phyloP scores from a whole-genome alignment of 2,797 vertebrate species.

The Sebastes diploproa region DNA sequence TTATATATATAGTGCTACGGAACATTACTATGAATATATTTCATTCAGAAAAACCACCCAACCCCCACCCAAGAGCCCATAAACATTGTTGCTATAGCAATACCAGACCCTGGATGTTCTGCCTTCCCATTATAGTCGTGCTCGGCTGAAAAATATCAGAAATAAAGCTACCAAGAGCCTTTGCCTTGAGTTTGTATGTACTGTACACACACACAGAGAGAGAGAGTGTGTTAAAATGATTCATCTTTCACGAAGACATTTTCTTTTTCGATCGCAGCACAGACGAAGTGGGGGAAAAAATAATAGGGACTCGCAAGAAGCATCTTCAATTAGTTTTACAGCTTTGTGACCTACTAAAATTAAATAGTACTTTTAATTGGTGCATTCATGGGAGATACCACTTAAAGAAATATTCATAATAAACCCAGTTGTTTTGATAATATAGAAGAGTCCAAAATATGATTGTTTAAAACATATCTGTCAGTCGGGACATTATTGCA shows the following conservation, averaged over 20 bases:
- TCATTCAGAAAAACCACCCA: constrained; percentile 11
- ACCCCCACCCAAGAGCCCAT: constrained; percentile 28
- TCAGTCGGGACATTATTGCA: background rate
- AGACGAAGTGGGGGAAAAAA: background rate
- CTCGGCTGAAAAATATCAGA: constrained; percentile 17
- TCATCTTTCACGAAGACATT: constrained; percentile 3
- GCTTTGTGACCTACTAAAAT: background rate
- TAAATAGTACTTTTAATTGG: background rate
- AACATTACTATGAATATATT: background rate
- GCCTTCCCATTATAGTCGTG: constrained; percentile 10
- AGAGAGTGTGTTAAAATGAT: background rate
- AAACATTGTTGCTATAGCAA: constrained; percentile 68
- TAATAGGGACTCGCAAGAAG: background rate
- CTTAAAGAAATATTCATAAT: background rate
- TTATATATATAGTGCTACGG: background rate
- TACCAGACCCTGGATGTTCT: constrained; percentile 39
- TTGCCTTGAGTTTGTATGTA: constrained; percentile 48
- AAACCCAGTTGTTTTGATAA: background rate
- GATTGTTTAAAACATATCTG: background rate
- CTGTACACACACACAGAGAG: background rate
- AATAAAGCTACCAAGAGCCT: constrained; percentile 13
- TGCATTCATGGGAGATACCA: background rate
- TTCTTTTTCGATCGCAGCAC: background rate
- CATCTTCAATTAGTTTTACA: background rate
- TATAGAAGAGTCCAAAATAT: background rate